Conservation (phyloP, 2,888 invertebrate species). For the Choristoneura rosaceana region DNA sequence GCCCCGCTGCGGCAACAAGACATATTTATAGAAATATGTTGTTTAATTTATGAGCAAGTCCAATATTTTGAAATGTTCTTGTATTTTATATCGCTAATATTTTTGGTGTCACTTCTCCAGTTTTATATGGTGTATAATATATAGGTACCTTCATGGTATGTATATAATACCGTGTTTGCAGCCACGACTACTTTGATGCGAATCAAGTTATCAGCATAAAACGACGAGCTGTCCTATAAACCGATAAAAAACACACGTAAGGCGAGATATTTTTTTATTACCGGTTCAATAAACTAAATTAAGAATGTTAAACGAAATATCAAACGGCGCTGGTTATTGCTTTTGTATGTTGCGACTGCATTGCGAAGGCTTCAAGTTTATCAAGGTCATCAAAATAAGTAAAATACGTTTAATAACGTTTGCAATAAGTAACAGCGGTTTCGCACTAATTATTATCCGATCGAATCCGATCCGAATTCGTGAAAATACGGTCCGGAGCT, state of each 20-base stretch:
- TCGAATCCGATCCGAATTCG: too few species aligned
- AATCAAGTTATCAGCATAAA: slow-evolving; percentile 40
- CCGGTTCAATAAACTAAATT: slow-evolving; percentile 38
- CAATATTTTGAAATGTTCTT: slow-evolving; percentile 35
- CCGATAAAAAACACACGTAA: slow-evolving; percentile 37
- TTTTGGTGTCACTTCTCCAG: background rate
- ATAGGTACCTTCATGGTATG: background rate
- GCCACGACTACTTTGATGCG: slow-evolving; percentile 28
- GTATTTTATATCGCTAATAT: slow-evolving; percentile 27
- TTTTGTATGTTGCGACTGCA: slow-evolving; percentile 7
- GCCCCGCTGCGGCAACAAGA: slow-evolving; percentile 60
- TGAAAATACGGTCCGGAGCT: too few species aligned
- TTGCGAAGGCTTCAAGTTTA: background rate
- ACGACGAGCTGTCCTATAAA: slow-evolving; percentile 41
- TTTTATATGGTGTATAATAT: background rate
- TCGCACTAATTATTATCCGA: too few species aligned
- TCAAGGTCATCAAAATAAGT: background rate
- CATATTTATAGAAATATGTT: slow-evolving; percentile 54
- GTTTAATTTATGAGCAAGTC: slow-evolving; percentile 38
- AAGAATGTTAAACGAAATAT: slow-evolving; percentile 37
- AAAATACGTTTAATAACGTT: background rate
- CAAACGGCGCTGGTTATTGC: slow-evolving; percentile 22
- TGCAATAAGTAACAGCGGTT: too few species aligned
- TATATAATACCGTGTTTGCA: slow-evolving; percentile 25
- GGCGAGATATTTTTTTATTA: slow-evolving; percentile 40